phyloP scores from a whole-genome alignment of 2,113 vertebrate species.

The Enhydra lutris region DNA sequence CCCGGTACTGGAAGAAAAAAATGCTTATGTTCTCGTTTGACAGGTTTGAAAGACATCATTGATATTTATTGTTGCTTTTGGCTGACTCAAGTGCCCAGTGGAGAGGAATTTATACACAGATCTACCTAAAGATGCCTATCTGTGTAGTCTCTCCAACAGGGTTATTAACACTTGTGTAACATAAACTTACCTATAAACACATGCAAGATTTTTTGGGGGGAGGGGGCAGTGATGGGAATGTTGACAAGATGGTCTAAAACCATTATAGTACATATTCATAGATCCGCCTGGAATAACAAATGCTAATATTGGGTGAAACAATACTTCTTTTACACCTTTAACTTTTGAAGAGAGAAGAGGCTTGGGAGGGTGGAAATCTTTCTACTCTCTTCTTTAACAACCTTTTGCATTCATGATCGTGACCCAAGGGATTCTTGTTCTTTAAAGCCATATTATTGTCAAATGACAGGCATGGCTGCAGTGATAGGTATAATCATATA shows the following conservation, averaged over 20 bases:
- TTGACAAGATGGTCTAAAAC: background rate
- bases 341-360: background rate
- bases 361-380: background rate
- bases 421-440: background rate
- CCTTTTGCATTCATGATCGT: background rate
- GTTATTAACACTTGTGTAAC: constrained; percentile 52
- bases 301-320: background rate
- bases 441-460: background rate
- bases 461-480: background rate
- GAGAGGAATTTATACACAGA: constrained; percentile 43
- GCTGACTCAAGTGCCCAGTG: background rate
- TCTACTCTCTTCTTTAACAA: background rate
- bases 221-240: background rate
- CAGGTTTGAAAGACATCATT: constrained; percentile 59
- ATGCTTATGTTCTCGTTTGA: background rate
- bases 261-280: background rate
- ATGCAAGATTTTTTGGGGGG: background rate
- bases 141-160: background rate
- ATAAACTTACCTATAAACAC: constrained; percentile 59
- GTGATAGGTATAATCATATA: background rate
- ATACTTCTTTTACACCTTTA: background rate
- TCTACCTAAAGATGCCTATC: constrained; percentile 37
- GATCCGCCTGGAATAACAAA: background rate
- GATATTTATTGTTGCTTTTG: constrained; percentile 60
- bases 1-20: background rate